Evolutionary conservation across 2,888 invertebrate species (phyloP).

Genomic region (Chrysotoxum bicinctum): DNA sequence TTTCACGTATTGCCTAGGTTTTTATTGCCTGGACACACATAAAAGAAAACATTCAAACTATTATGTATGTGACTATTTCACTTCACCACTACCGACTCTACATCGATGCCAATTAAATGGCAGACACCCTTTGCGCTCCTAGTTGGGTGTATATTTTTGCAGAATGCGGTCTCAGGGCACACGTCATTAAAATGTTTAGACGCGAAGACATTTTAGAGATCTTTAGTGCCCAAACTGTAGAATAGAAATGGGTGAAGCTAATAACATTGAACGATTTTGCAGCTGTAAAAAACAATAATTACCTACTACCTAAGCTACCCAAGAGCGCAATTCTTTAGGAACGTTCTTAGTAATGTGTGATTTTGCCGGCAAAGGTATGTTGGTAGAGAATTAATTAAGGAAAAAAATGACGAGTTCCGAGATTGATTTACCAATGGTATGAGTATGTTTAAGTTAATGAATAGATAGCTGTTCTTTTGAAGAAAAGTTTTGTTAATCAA

Average conservation of each 20-base stretch:
- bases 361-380: neutral
- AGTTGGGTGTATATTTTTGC: neutral
- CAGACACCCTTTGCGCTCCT: conserved; percentile 38
- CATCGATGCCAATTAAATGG: conserved; percentile 52
- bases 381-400: conserved; percentile 38
- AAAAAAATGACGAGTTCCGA: conserved; percentile 15
- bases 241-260: neutral
- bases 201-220: conserved; percentile 36
- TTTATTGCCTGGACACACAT: conserved; percentile 48
- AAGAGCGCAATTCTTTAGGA: neutral
- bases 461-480: conserved; percentile 13
- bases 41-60: conserved; percentile 30
- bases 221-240: conserved; percentile 9
- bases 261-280: conserved; percentile 16
- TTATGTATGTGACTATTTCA: neutral
- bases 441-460: neutral
- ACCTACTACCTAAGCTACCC: neutral
- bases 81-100: neutral
- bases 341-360: conserved; percentile 2
- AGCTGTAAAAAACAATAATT: neutral
- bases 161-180: conserved; percentile 28
- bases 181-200: conserved; percentile 53
- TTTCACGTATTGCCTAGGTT: conserved; percentile 30
- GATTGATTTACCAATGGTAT: conserved; percentile 20
- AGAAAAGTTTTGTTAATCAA: conserved; percentile 19